phyloP scores from a whole-genome alignment of 2,888 invertebrate species.

The Andrena chrysosceles region DNA sequence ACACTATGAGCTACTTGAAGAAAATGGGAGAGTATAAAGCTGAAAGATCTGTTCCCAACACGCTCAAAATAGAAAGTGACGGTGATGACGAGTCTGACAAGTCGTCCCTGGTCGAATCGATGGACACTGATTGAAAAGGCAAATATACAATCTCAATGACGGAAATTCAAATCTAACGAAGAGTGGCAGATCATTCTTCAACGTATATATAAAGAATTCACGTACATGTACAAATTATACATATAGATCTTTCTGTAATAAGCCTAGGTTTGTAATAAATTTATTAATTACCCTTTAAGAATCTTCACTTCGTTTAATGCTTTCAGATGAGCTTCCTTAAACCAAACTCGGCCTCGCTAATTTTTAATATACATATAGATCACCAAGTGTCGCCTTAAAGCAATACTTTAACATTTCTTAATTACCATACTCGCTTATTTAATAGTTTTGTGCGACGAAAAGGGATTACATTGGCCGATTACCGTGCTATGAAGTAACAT shows the following conservation, averaged over 20 bases:
- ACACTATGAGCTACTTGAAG: conserved; percentile 90
- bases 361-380: too few relatives aligned
- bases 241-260: conserved; percentile 8
- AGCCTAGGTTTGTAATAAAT: conserved; percentile 37
- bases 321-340: neutral
- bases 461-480: too few relatives aligned
- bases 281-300: conserved; percentile 6
- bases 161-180: neutral
- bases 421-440: neutral
- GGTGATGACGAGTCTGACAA: conserved; percentile 32
- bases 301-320: conserved; percentile 2
- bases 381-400: neutral
- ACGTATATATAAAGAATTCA: conserved; percentile 3
- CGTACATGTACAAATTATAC: conserved; percentile 33
- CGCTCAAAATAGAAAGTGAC: neutral
- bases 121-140: conserved; percentile 29
- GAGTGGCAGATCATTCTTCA: neutral
- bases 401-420: neutral
- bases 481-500: too few relatives aligned
- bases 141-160: conserved; percentile 5
- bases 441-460: neutral
- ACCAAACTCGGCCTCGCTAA: too few relatives aligned
- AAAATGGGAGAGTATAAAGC: conserved; percentile 84
- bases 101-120: neutral
- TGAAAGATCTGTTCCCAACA: neutral